Evolutionary conservation across 1,140 invertebrate genomes (phyloP), one percentile per base, ranked within the genome.

Genomic region (Homarus americanus): DNA sequence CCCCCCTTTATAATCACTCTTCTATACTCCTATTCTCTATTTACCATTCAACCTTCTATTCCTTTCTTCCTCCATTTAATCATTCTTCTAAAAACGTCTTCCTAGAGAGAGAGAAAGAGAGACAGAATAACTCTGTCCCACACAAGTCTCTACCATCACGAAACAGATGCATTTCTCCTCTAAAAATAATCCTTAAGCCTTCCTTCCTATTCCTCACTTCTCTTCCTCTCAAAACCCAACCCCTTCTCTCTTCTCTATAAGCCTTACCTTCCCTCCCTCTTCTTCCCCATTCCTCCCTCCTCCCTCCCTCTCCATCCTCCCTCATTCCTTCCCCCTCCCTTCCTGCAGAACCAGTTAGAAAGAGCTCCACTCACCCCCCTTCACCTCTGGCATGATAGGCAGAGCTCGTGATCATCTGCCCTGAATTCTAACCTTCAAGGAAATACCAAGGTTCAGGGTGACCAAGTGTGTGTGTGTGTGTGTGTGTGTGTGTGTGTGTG

Each of bases 401-500:
- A 0, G 9, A 28, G 32, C 78, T 24, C 75, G 78, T 80, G 78
- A 44, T 44, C 76, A 80, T 32, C 78, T 80, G 78, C 78, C 78
- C 78, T 49, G n/a, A 80, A 80, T 80, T 41, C 1, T 63, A 20
- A 40, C 32, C 38, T 75, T 40, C 38, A 7, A 20, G 38, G 12
- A 75, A 40, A 75, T 75, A 20, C 72, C 38, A 75, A 20, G 12
- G 38, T 75, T 75, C 58, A 63, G 12, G 58, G 76, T 41, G 12
- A 32, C 32, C 36, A 17, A 58, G 24, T 58, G 79, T 82, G 44
- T 15, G 79, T 69, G 80, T 38, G 63, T 82, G 49, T 58, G 53
- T 82, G 53, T 36, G 44, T 58, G 41, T 36, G 53, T 82, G 44
- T 58, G 24, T 49, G 44, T 49, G 44, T 49, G 5, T 49, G 5